These are phyloP conservation scores for Ciona savignyi DNA, from an alignment of 23 tunicate species.

Conservation along the genomic window DNA sequence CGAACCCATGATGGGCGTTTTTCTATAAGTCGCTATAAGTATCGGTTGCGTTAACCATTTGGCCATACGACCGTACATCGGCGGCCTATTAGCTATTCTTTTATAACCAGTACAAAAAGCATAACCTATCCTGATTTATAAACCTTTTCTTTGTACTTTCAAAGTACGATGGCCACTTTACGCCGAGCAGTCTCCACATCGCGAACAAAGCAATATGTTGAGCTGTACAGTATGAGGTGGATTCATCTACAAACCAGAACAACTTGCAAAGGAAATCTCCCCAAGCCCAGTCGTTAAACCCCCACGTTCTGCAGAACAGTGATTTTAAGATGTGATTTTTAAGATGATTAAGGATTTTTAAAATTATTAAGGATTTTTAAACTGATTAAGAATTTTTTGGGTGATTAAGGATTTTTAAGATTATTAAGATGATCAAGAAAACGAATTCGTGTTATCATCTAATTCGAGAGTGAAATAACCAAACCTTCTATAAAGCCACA, in stretches of 20 bases:
- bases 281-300: conserved; percentile 40
- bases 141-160: conserved; percentile 20
- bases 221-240: conserved; percentile 51
- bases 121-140: too few species aligned
- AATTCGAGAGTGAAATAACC: too few species aligned
- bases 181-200: conserved; percentile 40
- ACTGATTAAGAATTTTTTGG: neutral
- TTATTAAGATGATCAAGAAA: neutral
- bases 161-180: conserved; percentile 28
- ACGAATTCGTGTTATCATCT: too few species aligned
- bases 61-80: too few species aligned
- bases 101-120: too few species aligned
- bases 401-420: too few species aligned
- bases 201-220: conserved; percentile 51
- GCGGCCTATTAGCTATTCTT: too few species aligned
- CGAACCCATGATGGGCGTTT: too few species aligned
- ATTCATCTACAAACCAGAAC: conserved; percentile 47
- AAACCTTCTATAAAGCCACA: conserved; percentile 48
- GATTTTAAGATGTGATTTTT: neutral
- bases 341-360: neutral
- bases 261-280: conserved; percentile 51
- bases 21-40: too few species aligned
- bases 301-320: conserved; percentile 37
- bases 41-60: too few species aligned
- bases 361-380: too few species aligned